Percentiles rank a stretch among this genome's conserved stretches.
phyloP scores from a whole-genome alignment of 2,888 invertebrate genomes.

The Luperina testacea region DNA sequence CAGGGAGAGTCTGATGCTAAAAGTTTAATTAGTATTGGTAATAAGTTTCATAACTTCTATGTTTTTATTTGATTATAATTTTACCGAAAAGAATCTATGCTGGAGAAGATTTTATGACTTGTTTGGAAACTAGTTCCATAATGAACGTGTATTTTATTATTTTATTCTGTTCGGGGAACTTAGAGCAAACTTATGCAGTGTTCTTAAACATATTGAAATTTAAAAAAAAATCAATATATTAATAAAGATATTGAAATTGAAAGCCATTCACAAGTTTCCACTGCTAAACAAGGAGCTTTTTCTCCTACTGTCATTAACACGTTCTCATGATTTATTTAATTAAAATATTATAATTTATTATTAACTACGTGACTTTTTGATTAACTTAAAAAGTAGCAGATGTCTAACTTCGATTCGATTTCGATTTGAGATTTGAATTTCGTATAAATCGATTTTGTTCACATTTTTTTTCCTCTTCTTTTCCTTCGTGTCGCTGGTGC shows the following conservation, averaged over 20 bases:
- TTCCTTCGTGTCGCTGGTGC: background rate
- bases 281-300: background rate
- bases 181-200: background rate
- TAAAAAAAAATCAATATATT: no score
- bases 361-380: background rate
- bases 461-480: background rate
- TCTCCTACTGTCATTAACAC: background rate
- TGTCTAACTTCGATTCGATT: no score
- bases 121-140: background rate
- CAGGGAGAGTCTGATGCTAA: background rate
- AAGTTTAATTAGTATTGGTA: background rate
- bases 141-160: background rate
- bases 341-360: background rate
- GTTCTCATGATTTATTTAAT: no score
- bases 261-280: no score
- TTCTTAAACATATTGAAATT: background rate
- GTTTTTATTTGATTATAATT: background rate
- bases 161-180: background rate
- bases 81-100: accelerated
- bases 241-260: background rate
- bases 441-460: background rate
- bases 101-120: background rate
- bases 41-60: no score
- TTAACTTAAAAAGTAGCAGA: background rate
- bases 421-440: background rate